Conservation (phyloP, 2,113 vertebrate species). For the Cyphomyrus plagiostoma region DNA sequence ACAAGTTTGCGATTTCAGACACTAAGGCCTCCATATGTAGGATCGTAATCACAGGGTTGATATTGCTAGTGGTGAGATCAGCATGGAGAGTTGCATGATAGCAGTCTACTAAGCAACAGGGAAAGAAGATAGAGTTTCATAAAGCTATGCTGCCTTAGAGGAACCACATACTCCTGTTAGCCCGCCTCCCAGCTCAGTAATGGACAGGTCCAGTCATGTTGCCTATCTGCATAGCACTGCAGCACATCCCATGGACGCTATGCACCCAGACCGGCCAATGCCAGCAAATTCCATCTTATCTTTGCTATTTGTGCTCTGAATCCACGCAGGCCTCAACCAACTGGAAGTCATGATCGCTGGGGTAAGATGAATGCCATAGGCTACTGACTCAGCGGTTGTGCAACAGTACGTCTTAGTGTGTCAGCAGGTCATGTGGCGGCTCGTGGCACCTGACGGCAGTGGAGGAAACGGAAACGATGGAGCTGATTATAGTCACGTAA, state of each 20-base stretch:
- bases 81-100: not conserved
- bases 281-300: not conserved
- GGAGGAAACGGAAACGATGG: not conserved
- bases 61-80: not conserved
- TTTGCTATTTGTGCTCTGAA: not conserved
- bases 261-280: not conserved
- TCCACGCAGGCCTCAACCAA: not conserved
- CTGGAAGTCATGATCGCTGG: not conserved
- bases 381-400: not conserved
- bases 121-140: not conserved
- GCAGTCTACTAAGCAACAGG: not conserved
- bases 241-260: not conserved
- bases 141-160: not conserved
- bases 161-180: not conserved
- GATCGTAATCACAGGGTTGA: not conserved
- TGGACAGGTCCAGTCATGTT: not conserved
- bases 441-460: not conserved
- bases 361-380: not conserved
- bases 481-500: not conserved
- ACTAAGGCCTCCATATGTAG: not conserved
- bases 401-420: not conserved
- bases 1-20: not conserved
- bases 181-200: not conserved
- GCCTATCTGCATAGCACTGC: not conserved
- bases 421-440: not conserved